phyloP scores from a whole-genome alignment of 2,888 invertebrate genomes.

The Ochropleura leucogaster region DNA sequence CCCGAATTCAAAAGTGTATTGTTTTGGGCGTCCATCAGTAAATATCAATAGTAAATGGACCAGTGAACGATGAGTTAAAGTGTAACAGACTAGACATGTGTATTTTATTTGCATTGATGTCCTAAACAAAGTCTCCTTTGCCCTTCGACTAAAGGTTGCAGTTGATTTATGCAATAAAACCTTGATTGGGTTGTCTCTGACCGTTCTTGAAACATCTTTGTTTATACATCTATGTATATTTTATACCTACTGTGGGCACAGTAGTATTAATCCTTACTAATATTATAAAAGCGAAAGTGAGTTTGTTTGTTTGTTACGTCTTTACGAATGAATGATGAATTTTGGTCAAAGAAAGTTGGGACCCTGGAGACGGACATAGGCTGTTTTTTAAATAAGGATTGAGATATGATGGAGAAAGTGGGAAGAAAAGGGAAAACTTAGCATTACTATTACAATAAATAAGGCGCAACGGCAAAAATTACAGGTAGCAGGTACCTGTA shows the following conservation, averaged over 20 bases:
- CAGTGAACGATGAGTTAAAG: conserved; percentile 5
- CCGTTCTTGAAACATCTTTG: neutral
- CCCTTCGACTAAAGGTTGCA: neutral
- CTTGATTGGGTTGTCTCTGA: neutral
- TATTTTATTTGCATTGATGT: conserved; percentile 5
- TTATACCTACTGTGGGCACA: neutral
- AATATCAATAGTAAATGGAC: conserved; percentile 21
- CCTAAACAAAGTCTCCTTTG: conserved; percentile 19
- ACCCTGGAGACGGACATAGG: no score
- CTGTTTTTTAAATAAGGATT: no score
- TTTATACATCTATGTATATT: neutral
- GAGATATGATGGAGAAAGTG: no score
- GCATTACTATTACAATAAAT: no score
- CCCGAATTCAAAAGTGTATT: conserved; percentile 7
- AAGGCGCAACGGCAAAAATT: no score
- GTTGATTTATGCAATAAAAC: neutral
- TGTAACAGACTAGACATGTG: neutral
- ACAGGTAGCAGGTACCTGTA: no score
- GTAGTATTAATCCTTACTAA: no score
- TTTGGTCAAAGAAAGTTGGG: no score
- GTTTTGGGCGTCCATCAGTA: neutral
- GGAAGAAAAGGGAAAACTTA: no score
- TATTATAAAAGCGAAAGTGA: no score
- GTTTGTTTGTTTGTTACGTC: no score
- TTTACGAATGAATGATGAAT: no score